Percentiles rank a stretch among this genome's conserved stretches.
Conservation (phyloP, 2,113 vertebrate species). For the Pleuronectes platessa region DNA sequence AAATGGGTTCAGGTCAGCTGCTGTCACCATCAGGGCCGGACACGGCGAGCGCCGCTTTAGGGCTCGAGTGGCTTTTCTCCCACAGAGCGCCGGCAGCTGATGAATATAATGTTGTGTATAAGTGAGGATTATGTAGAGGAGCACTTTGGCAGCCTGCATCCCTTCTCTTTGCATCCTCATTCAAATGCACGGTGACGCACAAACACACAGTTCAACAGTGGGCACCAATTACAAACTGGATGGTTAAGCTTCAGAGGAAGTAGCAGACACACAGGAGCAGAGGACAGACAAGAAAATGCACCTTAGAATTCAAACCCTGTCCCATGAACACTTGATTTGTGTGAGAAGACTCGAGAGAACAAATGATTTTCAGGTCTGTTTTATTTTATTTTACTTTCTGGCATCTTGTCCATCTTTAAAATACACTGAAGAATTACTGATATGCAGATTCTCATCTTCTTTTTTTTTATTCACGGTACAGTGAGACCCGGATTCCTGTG, state of each 20-base stretch:
- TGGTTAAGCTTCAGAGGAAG: not conserved
- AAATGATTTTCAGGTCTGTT: slow-evolving; percentile 57
- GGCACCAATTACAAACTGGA: slow-evolving; percentile 9
- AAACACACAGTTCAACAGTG: too few relatives aligned
- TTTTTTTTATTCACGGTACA: slow-evolving; percentile 55
- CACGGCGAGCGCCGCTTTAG: not conserved
- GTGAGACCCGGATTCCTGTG: slow-evolving; percentile 76
- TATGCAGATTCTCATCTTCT: slow-evolving; percentile 66
- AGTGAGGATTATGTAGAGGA: slow-evolving; percentile 39
- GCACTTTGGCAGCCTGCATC: slow-evolving; percentile 47
- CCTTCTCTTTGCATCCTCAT: slow-evolving; percentile 32
- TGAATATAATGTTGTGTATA: slow-evolving; percentile 33
- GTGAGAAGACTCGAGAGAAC: slow-evolving; percentile 5
- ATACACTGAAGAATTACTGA: slow-evolving; percentile 78
- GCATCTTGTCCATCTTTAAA: slow-evolving; percentile 77
- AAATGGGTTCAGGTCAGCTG: slow-evolving; percentile 1
- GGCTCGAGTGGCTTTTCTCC: slow-evolving; percentile 14
- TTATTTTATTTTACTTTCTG: slow-evolving; percentile 71
- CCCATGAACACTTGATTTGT: not conserved
- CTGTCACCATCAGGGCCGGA: not conserved
- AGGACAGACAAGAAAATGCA: not conserved
- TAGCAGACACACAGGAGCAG: not conserved
- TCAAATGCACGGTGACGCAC: slow-evolving; percentile 18
- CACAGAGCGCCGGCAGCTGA: slow-evolving; percentile 25
- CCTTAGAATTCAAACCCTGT: not conserved